Percentiles rank a stretch among this genome's conserved stretches.
phyloP scores from a whole-genome alignment of 2,113 vertebrate species.

The Ardeotis arabs region DNA sequence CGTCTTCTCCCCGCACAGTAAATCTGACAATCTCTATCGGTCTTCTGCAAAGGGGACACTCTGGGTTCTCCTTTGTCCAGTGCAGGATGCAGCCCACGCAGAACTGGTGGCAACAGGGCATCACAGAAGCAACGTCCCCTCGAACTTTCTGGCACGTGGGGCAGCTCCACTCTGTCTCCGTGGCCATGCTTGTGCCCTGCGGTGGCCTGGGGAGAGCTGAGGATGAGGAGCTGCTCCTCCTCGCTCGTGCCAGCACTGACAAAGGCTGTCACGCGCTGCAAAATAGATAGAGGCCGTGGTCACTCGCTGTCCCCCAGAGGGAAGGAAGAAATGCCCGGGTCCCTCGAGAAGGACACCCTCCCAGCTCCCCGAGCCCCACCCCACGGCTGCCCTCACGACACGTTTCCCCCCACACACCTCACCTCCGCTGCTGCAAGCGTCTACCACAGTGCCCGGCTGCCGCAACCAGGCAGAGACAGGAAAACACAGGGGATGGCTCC shows the following conservation, averaged over 20 bases:
- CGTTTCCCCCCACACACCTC: background rate
- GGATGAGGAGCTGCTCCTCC: background rate
- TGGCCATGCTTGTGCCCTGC: background rate
- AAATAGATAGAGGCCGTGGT: background rate
- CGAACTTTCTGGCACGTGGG: fast-evolving
- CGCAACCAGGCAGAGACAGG: background rate
- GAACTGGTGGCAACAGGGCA: background rate
- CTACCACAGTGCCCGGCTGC: background rate
- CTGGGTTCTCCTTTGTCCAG: background rate
- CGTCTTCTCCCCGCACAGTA: no score
- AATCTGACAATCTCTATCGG: no score
- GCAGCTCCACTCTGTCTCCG: background rate
- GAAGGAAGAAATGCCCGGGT: background rate
- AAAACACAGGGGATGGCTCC: background rate
- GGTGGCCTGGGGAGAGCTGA: background rate
- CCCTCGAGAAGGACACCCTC: background rate
- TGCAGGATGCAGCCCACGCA: background rate
- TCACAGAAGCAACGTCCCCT: fast-evolving
- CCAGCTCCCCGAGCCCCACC: background rate
- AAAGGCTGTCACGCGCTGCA: background rate
- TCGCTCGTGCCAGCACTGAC: fast-evolving
- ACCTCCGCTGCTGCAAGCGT: background rate
- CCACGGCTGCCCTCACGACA: no score
- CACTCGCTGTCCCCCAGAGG: fast-evolving
- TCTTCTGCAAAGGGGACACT: background rate